Percentiles rank a stretch among this genome's conserved stretches.
Evolutionary conservation across 2,113 vertebrate genomes (phyloP).

Genomic region (Tragulus kanchil): DNA sequence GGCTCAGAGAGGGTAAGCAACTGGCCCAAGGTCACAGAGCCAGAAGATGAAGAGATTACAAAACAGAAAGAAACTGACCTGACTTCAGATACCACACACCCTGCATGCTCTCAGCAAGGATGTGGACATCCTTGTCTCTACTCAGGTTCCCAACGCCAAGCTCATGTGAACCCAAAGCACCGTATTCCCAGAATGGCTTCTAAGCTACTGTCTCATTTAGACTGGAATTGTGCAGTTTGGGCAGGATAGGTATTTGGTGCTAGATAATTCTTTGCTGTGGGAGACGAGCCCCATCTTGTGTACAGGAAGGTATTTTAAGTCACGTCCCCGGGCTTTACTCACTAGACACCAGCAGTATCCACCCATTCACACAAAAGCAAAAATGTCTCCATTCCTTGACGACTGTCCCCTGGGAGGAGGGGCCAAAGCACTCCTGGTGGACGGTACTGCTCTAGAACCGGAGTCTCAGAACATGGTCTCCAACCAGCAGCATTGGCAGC

Average conservation of each 20-base stretch:
- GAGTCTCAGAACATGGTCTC: background rate
- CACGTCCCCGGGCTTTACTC: background rate
- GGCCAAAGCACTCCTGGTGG: background rate
- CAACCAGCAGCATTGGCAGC: background rate
- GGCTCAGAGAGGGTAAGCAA: constrained; percentile 19
- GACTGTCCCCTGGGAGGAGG: background rate
- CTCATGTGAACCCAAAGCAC: background rate
- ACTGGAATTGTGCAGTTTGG: background rate
- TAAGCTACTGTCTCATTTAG: background rate
- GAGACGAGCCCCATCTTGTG: background rate
- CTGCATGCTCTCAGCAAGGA: background rate
- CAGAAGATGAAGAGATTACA: background rate
- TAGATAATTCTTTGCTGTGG: background rate
- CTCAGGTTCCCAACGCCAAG: background rate
- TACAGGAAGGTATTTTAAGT: fast-evolving
- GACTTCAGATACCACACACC: background rate
- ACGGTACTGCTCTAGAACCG: background rate
- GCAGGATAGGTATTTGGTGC: background rate
- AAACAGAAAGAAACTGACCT: background rate
- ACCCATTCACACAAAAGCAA: background rate
- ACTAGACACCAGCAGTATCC: background rate
- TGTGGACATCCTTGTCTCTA: fast-evolving
- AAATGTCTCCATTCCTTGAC: background rate
- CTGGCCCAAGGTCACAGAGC: background rate
- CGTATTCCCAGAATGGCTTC: background rate